phyloP scores from a whole-genome alignment of 2,888 invertebrate species.

The Lithophane leautieri region DNA sequence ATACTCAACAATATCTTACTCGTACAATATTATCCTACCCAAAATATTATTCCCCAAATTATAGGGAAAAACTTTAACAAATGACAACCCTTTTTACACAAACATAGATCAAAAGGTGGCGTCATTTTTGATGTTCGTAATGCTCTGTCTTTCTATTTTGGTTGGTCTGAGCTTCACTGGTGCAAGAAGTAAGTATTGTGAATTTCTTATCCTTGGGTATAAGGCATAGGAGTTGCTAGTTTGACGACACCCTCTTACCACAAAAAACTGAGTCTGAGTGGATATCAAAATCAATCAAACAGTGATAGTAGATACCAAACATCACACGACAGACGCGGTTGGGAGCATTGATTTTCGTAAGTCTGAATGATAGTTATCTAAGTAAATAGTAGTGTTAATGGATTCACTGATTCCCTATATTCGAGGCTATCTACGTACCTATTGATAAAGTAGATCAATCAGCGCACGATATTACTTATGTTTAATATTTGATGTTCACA shows the following conservation, averaged over 20 bases:
- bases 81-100: too few relatives aligned
- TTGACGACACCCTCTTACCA: not conserved
- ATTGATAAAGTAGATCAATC: slow-evolving; percentile 40
- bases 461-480: slow-evolving; percentile 16
- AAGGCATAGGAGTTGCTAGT: too few relatives aligned
- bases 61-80: too few relatives aligned
- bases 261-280: not conserved
- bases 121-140: too few relatives aligned
- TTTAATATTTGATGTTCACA: slow-evolving; percentile 26
- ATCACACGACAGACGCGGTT: not conserved
- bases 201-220: not conserved
- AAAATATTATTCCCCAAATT: too few relatives aligned
- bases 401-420: slow-evolving; percentile 20
- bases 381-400: slow-evolving; percentile 42
- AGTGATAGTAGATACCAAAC: not conserved
- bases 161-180: too few relatives aligned
- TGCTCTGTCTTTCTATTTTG: too few relatives aligned
- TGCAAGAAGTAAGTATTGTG: not conserved
- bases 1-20: too few relatives aligned
- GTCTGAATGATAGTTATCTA: slow-evolving; percentile 16
- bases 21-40: too few relatives aligned
- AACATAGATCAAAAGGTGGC: too few relatives aligned
- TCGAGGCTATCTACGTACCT: slow-evolving; percentile 38
- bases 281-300: not conserved
- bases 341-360: slow-evolving; percentile 18